A percentile compares a stretch with the other conserved stretches of the same genome.
phyloP scores from a whole-genome alignment of 2,888 invertebrate species.

The Vesta saturnalis region DNA sequence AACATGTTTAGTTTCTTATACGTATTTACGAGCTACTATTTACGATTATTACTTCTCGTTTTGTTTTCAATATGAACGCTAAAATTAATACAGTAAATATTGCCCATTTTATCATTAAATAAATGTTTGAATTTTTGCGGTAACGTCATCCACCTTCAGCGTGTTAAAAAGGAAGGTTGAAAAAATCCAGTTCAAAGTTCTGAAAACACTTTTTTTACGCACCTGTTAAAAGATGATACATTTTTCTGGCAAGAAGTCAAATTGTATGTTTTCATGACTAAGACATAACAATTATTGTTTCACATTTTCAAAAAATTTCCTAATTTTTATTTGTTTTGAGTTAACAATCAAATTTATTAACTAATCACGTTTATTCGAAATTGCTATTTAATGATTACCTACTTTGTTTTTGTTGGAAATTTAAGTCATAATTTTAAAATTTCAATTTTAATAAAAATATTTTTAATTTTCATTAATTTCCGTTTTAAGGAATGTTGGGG shows the following conservation, averaged over 20 bases:
- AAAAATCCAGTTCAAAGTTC: constrained; percentile 40
- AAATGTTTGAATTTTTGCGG: neutral
- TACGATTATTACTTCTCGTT: neutral
- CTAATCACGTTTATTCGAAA: too few relatives aligned
- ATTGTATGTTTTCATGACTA: constrained; percentile 4
- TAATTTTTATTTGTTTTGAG: neutral
- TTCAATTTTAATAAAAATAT: too few relatives aligned
- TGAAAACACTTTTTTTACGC: constrained; percentile 38
- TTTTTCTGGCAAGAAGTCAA: constrained; percentile 6
- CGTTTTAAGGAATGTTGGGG: too few relatives aligned
- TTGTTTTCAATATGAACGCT: neutral
- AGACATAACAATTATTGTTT: neutral
- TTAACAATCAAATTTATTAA: neutral
- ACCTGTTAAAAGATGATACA: constrained; percentile 41
- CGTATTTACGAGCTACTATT: neutral
- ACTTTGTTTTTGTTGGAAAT: too few relatives aligned
- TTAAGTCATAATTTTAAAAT: too few relatives aligned
- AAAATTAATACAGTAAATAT: neutral
- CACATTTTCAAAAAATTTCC: too few relatives aligned
- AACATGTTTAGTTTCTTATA: constrained; percentile 10
- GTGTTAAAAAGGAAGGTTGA: neutral
- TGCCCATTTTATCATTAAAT: too few relatives aligned
- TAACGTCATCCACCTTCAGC: neutral
- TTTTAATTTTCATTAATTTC: too few relatives aligned
- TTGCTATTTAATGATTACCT: too few relatives aligned